Conservation (phyloP, 2,113 vertebrate species). For the Chaenocephalus aceratus region DNA sequence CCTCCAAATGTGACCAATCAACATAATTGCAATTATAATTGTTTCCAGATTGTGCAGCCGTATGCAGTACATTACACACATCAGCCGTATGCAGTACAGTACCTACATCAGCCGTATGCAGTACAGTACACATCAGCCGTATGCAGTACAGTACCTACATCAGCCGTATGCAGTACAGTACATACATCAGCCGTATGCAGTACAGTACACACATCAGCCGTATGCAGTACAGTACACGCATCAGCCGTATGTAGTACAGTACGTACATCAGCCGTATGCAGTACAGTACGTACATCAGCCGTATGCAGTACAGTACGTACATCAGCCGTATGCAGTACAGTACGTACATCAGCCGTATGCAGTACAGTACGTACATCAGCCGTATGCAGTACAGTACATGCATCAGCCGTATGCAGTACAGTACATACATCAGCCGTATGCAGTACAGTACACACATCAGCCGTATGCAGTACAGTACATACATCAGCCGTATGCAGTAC, state of each 20-base stretch:
- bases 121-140: background rate
- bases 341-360: background rate
- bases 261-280: background rate
- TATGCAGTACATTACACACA: too few relatives aligned
- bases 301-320: background rate
- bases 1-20: too few relatives aligned
- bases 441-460: background rate
- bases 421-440: background rate
- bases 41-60: too few relatives aligned
- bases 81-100: too few relatives aligned
- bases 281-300: background rate
- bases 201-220: background rate
- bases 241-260: background rate
- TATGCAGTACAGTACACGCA: background rate
- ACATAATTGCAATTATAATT: too few relatives aligned
- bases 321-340: background rate
- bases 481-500: background rate
- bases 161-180: background rate
- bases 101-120: conserved; percentile 3
- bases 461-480: background rate
- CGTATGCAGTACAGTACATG: background rate
- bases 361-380: background rate
- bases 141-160: too few relatives aligned
- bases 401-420: background rate
- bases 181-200: background rate